These are phyloP conservation scores for Acleris literana DNA, from an alignment of 2,888 invertebrate genomes.

Conservation along the genomic window DNA sequence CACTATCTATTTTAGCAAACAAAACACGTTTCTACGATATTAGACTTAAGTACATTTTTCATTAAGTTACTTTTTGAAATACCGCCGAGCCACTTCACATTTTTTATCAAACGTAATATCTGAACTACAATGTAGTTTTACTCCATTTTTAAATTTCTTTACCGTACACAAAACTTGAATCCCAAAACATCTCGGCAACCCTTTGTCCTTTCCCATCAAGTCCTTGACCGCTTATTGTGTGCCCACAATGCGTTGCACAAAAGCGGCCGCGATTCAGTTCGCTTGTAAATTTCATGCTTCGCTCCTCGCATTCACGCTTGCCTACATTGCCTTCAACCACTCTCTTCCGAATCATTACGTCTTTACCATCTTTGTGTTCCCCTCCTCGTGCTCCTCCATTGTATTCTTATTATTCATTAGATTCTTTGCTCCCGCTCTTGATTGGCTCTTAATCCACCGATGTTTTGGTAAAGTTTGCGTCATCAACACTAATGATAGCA, in stretches of 20 bases:
- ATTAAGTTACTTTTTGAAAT: constrained; percentile 1
- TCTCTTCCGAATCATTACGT: constrained; percentile 82
- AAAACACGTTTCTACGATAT: background rate
- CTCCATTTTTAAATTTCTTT: constrained; percentile 21
- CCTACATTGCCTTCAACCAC: constrained; percentile 68
- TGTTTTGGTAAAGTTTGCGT: constrained; percentile 78
- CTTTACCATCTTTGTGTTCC: constrained; percentile 75
- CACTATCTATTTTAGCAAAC: background rate
- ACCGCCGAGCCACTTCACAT: constrained; percentile 10
- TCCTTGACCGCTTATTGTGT: constrained; percentile 80
- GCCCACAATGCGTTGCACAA: constrained; percentile 65
- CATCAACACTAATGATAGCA: constrained; percentile 82
- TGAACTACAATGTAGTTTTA: constrained; percentile 21
- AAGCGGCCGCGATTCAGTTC: constrained; percentile 75
- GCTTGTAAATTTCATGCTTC: constrained; percentile 79
- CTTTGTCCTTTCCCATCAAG: constrained; percentile 74
- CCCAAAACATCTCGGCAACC: constrained; percentile 56
- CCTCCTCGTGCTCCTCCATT: constrained; percentile 67
- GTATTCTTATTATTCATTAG: constrained; percentile 64
- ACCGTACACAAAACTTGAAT: constrained; percentile 41
- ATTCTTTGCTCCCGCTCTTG: constrained; percentile 61
- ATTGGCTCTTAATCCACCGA: constrained; percentile 72
- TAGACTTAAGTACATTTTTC: background rate
- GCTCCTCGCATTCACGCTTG: constrained; percentile 74
- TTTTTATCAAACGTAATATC: background rate